A percentile compares a stretch with the other conserved stretches of the same genome.
Evolutionary conservation across 2,113 vertebrate genomes (phyloP).

Genomic region (Amphiprion ocellaris): DNA sequence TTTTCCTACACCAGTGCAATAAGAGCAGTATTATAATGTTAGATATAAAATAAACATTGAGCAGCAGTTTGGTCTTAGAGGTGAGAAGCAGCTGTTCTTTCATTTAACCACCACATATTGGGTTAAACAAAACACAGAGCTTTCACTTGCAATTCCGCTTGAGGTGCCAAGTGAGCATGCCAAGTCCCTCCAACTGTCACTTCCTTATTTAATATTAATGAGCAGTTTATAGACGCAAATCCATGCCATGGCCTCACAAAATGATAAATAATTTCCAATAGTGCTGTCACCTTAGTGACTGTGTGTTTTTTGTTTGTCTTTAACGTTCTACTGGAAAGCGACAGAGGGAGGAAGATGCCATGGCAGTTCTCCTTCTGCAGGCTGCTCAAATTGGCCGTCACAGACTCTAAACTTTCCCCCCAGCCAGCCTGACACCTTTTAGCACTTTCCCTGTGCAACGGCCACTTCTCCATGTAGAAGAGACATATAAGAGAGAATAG

Average conservation of each 20-base stretch:
- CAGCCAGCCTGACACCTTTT: constrained; percentile 59
- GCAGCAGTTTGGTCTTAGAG: constrained; percentile 19
- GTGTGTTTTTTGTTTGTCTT: constrained; percentile 5
- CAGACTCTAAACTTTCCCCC: constrained; percentile 74
- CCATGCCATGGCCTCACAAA: constrained; percentile 27
- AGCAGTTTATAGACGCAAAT: constrained; percentile 67
- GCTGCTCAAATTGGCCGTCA: constrained; percentile 79
- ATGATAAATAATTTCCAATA: constrained; percentile 17
- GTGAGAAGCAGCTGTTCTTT: constrained; percentile 65
- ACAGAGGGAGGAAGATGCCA: constrained; percentile 48
- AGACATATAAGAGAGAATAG: constrained; percentile 40
- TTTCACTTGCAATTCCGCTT: constrained; percentile 55
- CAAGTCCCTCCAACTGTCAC: constrained; percentile 80
- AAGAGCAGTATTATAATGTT: background rate
- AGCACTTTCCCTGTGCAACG: constrained; percentile 60
- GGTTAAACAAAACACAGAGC: constrained; percentile 67
- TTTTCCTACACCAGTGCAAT: background rate
- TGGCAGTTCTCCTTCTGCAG: constrained; percentile 58
- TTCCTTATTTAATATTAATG: constrained; percentile 82
- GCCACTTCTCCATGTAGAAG: constrained; percentile 60
- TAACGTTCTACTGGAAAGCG: constrained; percentile 32
- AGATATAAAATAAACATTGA: background rate
- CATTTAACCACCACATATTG: constrained; percentile 62
- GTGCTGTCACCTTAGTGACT: constrained; percentile 46
- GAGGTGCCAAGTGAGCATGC: constrained; percentile 63